Conservation (phyloP, 2,113 vertebrate species). For the Condylura cristata region DNA sequence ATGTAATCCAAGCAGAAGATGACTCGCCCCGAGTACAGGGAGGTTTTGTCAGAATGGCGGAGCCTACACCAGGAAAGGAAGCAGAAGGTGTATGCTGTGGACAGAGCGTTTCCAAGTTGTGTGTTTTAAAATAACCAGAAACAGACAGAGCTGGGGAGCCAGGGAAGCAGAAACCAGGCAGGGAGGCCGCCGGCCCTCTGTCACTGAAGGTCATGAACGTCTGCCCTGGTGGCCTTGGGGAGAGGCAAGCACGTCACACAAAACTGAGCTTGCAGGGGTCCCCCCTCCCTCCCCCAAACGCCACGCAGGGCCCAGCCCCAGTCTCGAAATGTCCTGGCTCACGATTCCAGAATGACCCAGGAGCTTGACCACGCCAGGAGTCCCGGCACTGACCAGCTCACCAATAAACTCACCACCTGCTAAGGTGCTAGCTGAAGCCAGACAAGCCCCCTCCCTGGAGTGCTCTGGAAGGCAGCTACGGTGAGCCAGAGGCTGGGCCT, state of each 20-base stretch:
- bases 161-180: background rate
- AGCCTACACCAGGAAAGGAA: constrained; percentile 75
- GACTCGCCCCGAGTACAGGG: constrained; percentile 92
- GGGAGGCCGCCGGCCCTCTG: background rate
- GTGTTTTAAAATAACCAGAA: background rate
- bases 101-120: background rate
- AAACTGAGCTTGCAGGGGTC: background rate
- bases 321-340: accelerated
- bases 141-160: background rate
- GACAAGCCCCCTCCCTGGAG: background rate
- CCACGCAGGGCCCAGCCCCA: accelerated
- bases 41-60: constrained; percentile 83
- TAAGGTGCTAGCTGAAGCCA: background rate
- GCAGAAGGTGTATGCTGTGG: background rate
- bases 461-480: background rate
- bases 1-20: constrained; percentile 97
- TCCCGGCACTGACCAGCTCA: background rate
- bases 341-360: accelerated
- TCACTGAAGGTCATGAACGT: background rate
- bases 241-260: accelerated
- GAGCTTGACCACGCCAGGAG: background rate
- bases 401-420: background rate
- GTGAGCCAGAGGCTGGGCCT: background rate
- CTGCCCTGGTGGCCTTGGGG: accelerated
- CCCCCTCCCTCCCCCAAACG: background rate